These are phyloP conservation scores for Excalfactoria chinensis DNA, from an alignment of 2,113 vertebrate species.

Conservation along the genomic window DNA sequence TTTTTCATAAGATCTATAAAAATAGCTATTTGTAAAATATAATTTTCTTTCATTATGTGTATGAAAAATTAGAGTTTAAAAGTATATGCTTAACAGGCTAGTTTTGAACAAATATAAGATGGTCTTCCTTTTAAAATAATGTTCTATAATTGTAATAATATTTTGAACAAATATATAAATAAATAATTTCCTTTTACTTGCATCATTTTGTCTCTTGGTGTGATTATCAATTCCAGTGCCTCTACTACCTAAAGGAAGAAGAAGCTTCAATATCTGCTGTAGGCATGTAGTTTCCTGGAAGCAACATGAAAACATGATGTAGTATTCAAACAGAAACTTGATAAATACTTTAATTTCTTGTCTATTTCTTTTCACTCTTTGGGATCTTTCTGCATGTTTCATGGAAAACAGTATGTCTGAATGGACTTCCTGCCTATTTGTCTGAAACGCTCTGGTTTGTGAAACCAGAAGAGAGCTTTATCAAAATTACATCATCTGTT, in stretches of 20 bases:
- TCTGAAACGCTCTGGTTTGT: constrained; percentile 44
- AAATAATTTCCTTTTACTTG: constrained; percentile 65
- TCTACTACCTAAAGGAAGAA: neutral
- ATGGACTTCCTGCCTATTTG: neutral
- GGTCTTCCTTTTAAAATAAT: constrained; percentile 70
- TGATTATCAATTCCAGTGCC: constrained; percentile 16
- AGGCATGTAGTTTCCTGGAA: neutral
- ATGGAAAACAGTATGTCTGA: constrained; percentile 25
- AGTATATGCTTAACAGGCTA: constrained; percentile 72
- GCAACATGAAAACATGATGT: neutral
- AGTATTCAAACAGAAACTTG: neutral
- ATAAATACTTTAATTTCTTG: neutral
- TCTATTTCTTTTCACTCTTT: neutral
- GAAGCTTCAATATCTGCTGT: neutral
- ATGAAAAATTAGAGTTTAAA: constrained; percentile 75
- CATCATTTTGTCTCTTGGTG: constrained; percentile 19
- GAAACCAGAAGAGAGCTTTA: constrained; percentile 57
- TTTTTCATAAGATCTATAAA: constrained; percentile 72
- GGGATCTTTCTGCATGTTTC: constrained; percentile 27
- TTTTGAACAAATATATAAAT: constrained; percentile 75
- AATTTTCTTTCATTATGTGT: constrained; percentile 71
- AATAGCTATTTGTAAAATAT: constrained; percentile 76
- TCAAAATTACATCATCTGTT: constrained; percentile 67
- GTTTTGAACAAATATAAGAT: constrained; percentile 78
- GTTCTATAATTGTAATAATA: constrained; percentile 64